Evolutionary conservation across 2,797 vertebrate genomes (phyloP).

Genomic region (Eulemur mongoz): DNA sequence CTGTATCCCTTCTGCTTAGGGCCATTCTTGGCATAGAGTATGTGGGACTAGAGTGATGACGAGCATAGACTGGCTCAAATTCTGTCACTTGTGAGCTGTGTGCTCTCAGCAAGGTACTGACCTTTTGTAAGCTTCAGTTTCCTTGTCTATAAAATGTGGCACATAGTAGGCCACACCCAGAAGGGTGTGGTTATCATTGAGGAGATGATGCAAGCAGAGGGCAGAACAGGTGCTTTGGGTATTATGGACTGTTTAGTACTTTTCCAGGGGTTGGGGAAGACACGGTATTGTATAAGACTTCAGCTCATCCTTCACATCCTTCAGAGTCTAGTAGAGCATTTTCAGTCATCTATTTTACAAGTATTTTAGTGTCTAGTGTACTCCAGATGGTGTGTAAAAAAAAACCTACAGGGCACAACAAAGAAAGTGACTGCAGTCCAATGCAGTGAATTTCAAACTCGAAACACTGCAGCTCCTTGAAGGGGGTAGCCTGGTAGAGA

Average conservation of each 20-base stretch:
- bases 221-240: too few species aligned
- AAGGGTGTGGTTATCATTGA: fast-evolving
- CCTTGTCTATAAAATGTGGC: neutral
- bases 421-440: neutral
- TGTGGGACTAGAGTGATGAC: fast-evolving
- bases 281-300: fast-evolving
- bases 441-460: neutral
- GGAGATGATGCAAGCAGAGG: neutral
- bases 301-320: neutral
- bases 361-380: neutral
- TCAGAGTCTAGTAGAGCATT: neutral
- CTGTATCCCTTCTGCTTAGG: neutral
- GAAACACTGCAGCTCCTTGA: fast-evolving
- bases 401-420: fast-evolving
- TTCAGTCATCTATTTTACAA: neutral
- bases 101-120: neutral
- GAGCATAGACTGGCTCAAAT: neutral
- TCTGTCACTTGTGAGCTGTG: fast-evolving
- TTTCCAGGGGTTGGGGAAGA: neutral
- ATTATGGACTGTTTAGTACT: fast-evolving
- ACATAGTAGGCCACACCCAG: neutral
- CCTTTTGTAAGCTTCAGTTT: neutral
- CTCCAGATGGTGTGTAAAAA: neutral
- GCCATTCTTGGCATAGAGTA: neutral
- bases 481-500: too few species aligned